These are phyloP conservation scores for Phalacrocorax pelagicus DNA, from an alignment of 2,113 vertebrate species.

Conservation along the genomic window DNA sequence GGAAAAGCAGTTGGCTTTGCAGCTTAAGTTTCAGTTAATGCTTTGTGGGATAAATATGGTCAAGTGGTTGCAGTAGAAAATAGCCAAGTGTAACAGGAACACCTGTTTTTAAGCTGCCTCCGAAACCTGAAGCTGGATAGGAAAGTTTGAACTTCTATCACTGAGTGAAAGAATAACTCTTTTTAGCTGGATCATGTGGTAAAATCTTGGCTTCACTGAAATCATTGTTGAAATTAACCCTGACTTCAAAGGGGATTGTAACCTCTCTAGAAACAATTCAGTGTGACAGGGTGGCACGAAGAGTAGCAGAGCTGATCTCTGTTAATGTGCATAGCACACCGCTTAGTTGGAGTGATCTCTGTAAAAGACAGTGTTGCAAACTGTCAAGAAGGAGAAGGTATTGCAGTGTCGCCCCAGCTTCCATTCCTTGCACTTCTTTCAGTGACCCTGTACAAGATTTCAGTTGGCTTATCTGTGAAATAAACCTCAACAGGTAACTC, in stretches of 20 bases:
- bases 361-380: background rate
- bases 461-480: background rate
- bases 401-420: background rate
- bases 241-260: background rate
- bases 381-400: background rate
- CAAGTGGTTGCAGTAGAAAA: background rate
- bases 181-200: background rate
- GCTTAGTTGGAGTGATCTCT: background rate
- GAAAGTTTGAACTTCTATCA: background rate
- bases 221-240: background rate
- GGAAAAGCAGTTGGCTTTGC: background rate
- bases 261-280: background rate
- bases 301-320: background rate
- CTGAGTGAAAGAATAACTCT: background rate
- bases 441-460: background rate
- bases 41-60: background rate
- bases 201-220: background rate
- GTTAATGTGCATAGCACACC: background rate
- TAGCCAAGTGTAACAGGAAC: background rate
- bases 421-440: background rate
- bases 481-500: background rate
- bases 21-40: background rate
- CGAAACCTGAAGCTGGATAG: background rate
- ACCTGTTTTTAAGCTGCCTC: background rate
- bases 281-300: background rate